phyloP scores from a whole-genome alignment of 2,888 invertebrate species.

The Harpalus rufipes region DNA sequence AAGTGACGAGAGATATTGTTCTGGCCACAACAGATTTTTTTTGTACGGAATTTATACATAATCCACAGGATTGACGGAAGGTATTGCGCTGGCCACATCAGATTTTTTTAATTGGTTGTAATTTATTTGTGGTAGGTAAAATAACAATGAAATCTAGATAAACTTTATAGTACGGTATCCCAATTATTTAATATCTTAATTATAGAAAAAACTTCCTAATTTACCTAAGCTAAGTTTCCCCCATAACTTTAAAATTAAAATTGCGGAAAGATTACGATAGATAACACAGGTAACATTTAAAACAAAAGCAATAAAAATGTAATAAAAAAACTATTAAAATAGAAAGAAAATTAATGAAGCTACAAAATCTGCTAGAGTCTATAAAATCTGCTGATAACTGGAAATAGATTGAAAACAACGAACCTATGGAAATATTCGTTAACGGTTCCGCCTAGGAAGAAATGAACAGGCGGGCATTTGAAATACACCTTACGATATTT shows the following conservation, averaged over 20 bases:
- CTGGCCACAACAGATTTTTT: too few species aligned
- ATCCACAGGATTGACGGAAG: too few species aligned
- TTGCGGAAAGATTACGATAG: constrained; percentile 58
- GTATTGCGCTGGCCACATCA: too few species aligned
- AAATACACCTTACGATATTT: constrained; percentile 45
- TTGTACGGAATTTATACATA: too few species aligned
- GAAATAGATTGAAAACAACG: background rate
- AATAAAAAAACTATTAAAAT: constrained; percentile 17
- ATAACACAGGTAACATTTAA: constrained; percentile 43
- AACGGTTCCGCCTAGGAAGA: constrained; percentile 16
- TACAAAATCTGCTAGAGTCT: constrained; percentile 19
- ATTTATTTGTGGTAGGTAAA: constrained; percentile 1
- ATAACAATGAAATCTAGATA: constrained; percentile 15
- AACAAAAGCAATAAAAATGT: constrained; percentile 38
- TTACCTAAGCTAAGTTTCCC: constrained; percentile 27
- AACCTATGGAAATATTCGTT: background rate
- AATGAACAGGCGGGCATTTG: constrained; percentile 20
- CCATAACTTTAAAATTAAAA: constrained; percentile 29
- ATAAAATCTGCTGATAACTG: constrained; percentile 31
- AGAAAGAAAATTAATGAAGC: constrained; percentile 44
- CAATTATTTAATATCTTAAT: constrained; percentile 1
- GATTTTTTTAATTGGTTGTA: too few species aligned
- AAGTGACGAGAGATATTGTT: too few species aligned
- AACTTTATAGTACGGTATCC: background rate
- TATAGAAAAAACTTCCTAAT: background rate